phyloP scores from a whole-genome alignment of 2,888 invertebrate species.

The Diabrotica balteata region DNA sequence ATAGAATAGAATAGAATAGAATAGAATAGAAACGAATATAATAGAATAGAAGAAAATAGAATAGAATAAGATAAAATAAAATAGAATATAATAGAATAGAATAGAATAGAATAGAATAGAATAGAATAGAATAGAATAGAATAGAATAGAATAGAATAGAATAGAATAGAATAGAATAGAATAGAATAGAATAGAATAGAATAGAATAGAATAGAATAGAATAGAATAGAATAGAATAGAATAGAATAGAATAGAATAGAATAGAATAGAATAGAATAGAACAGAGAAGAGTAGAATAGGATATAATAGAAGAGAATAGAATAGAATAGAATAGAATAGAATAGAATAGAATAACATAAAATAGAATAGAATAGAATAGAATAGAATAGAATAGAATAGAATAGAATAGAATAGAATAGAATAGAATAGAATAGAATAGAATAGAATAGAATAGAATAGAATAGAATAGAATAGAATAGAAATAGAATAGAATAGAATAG shows the following conservation, averaged over 20 bases:
- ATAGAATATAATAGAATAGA: not conserved
- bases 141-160: not conserved
- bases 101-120: not conserved
- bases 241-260: not conserved
- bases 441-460: not conserved
- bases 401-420: not conserved
- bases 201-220: not conserved
- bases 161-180: not conserved
- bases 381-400: not conserved
- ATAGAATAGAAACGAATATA: not conserved
- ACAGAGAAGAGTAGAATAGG: not conserved
- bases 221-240: not conserved
- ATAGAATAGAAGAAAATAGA: not conserved
- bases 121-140: not conserved
- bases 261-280: constrained; percentile 3
- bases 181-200: not conserved
- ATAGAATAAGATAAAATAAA: not conserved
- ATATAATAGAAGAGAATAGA: not conserved
- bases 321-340: not conserved
- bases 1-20: not conserved
- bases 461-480: not conserved
- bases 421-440: not conserved
- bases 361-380: not conserved
- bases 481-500: constrained; percentile 4
- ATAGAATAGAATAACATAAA: not conserved